Conservation (phyloP, 2,888 invertebrate genomes). For the Spisula solida region DNA sequence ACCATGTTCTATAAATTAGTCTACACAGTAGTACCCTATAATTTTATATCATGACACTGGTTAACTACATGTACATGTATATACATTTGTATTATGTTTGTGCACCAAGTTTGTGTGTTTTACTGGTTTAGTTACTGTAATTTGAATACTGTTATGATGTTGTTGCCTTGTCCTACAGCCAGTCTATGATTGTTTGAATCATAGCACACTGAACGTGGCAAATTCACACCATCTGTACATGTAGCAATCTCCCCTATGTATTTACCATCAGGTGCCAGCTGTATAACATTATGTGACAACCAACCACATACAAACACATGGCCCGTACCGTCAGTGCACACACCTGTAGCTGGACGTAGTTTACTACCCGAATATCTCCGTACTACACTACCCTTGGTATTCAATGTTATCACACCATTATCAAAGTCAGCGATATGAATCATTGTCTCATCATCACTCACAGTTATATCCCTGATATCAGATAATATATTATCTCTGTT, state of each 20-base stretch:
- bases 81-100: too few species aligned
- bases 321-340: constrained; percentile 17
- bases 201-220: background rate
- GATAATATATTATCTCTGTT: background rate
- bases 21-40: too few species aligned
- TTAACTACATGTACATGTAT: too few species aligned
- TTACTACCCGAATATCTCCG: background rate
- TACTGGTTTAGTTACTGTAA: background rate
- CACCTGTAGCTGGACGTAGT: background rate
- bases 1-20: too few species aligned
- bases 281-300: background rate
- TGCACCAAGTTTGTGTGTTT: too few species aligned
- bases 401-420: constrained; percentile 1
- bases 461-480: background rate
- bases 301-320: constrained; percentile 22
- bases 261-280: constrained; percentile 2
- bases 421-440: background rate
- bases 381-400: background rate
- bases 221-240: background rate
- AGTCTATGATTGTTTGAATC: background rate
- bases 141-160: background rate
- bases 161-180: background rate
- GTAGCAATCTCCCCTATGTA: background rate
- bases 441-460: constrained; percentile 16
- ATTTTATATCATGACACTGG: too few species aligned